Conservation (phyloP, 2,113 vertebrate genomes). For the Mystacornis crossleyi region DNA sequence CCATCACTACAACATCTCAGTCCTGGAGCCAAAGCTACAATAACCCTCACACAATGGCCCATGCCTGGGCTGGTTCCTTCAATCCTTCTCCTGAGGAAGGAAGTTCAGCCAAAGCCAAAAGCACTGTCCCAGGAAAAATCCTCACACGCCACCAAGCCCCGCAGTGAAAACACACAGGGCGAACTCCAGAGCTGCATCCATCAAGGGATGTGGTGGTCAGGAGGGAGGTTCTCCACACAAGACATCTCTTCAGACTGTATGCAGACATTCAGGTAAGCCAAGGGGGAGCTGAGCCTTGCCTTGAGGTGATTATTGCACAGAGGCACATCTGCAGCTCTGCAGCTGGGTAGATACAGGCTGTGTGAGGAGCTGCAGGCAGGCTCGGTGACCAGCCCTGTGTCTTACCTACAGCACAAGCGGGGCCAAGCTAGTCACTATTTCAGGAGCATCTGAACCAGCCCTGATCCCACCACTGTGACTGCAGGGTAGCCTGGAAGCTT, state of each 20-base stretch:
- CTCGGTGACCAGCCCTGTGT: neutral
- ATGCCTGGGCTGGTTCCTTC: neutral
- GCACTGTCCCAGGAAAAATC: neutral
- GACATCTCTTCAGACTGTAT: neutral
- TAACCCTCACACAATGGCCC: neutral
- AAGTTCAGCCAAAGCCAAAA: neutral
- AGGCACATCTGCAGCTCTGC: neutral
- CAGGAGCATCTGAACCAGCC: neutral
- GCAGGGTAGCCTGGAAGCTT: neutral
- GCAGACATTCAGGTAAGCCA: neutral
- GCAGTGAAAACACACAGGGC: neutral
- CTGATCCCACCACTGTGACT: neutral
- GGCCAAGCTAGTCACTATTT: neutral
- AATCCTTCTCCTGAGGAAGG: neutral
- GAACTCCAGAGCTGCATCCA: neutral
- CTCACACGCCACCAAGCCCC: neutral
- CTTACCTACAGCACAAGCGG: neutral
- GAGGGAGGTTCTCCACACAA: neutral
- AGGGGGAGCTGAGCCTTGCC: neutral
- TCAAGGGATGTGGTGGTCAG: neutral
- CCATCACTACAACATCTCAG: neutral
- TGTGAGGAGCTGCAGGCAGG: neutral
- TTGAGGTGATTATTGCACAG: neutral
- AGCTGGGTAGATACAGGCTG: neutral
- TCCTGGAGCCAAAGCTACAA: neutral